Percentiles rank a stretch among this genome's conserved stretches.
These are phyloP conservation scores for Botia almorhae DNA, from an alignment of 2,797 vertebrate genomes.

Conservation along the genomic window DNA sequence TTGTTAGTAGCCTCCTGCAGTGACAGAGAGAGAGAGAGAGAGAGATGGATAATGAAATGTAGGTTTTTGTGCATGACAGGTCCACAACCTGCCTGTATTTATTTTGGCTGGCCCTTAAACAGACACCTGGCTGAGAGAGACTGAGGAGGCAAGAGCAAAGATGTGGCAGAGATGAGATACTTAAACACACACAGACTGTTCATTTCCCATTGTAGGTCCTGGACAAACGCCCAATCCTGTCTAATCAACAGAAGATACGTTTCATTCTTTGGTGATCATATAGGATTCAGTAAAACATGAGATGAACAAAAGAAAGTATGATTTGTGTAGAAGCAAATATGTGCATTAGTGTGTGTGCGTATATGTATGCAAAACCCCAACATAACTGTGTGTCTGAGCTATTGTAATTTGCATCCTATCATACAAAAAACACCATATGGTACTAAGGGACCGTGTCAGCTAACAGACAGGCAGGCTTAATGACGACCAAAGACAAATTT, in stretches of 20 bases:
- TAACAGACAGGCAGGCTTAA: conserved; percentile 82
- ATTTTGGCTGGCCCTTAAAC: conserved; percentile 93
- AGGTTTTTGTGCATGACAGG: conserved; percentile 70
- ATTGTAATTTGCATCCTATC: conserved; percentile 72
- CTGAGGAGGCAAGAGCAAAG: conserved; percentile 73
- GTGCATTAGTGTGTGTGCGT: conserved; percentile 36
- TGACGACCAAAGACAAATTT: conserved; percentile 80
- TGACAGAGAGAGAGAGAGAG: too few relatives aligned
- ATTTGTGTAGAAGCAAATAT: conserved; percentile 37
- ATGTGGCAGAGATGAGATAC: conserved; percentile 38
- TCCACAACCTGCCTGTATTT: conserved; percentile 88
- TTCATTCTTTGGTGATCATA: conserved; percentile 42
- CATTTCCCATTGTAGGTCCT: conserved; percentile 35
- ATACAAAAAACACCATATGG: conserved; percentile 78
- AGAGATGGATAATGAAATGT: not conserved
- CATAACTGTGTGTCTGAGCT: conserved; percentile 55
- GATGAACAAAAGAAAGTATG: conserved; percentile 43
- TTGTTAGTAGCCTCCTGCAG: too few relatives aligned
- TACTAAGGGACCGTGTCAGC: conserved; percentile 78
- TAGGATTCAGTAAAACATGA: conserved; percentile 32
- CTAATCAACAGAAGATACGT: not conserved
- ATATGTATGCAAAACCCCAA: conserved; percentile 21
- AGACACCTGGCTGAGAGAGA: conserved; percentile 86
- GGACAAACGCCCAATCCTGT: conserved; percentile 48
- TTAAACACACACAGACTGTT: conserved; percentile 50